Base-by-base conservation (phyloP, 2,888 invertebrate genomes). In the Cantharis nigra region DNA sequence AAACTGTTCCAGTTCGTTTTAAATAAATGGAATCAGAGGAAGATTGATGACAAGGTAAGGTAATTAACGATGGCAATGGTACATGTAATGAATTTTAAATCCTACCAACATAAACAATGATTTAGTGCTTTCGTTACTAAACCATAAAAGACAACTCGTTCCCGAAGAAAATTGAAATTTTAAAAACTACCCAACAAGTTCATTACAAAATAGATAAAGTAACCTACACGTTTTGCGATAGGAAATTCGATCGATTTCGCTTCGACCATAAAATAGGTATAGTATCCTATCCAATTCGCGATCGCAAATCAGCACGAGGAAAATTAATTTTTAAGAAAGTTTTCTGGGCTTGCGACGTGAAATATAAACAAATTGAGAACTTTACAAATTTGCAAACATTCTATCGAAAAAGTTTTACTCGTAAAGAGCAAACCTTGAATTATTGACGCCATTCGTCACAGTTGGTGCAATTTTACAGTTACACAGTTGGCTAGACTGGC, bases 391-490 rank as follows among this genome's bases (percentile, higher is more conserved):
- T 26, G 20, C 65, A 13, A 26, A 26, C 65, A 26, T 67, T 67
- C 65, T 23, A 67, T 67, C 26, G 65, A 67, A 67, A 67, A 67
- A 70, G 28, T 63, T 74, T 74, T 63, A 10, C 18, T 71, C 28
- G 62, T 23, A 28, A 71, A 75, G 69, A 20, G 26, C 62, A 74
- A 70, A 62, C 69, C 28, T 63, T 77, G 64, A 77, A 77, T 77
- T 77, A 77, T 70, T 77, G 74, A 72, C 74, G 74, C 77, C 69
- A 75, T 77, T 67, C 72, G 77, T 77, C 77, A 77, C 77, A 77
- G 77, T 75, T 77, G 77, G 77, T 77, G 74, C 74, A 69, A 72
- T 77, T 76, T 77, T 63, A 74, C 70, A 71, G 49, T 71, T 74
- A 64, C 74, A 74, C 77, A 74, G 74, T 77, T 75, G 74, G 74